Evolutionary conservation across 2,113 vertebrate genomes (phyloP).

Genomic region (Procavia capensis): DNA sequence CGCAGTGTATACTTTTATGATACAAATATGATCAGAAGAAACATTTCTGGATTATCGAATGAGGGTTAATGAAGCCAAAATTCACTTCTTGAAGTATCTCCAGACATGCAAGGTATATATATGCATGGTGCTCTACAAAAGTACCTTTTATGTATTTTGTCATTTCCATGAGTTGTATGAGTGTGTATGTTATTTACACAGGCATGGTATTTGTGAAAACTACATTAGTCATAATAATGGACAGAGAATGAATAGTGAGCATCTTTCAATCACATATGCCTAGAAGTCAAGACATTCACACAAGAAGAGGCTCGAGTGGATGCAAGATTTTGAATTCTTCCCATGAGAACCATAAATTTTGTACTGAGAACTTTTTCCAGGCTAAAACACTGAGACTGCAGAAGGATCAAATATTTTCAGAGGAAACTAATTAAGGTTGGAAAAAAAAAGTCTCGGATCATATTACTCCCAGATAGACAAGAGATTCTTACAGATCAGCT

Average conservation of each 20-base stretch:
- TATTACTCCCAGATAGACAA: background rate
- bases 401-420: background rate
- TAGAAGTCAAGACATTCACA: background rate
- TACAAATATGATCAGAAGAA: too few species aligned
- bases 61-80: too few species aligned
- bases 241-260: accelerated
- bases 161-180: too few species aligned
- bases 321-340: background rate
- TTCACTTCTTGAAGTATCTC: too few species aligned
- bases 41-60: too few species aligned
- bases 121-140: too few species aligned
- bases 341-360: background rate
- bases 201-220: too few species aligned
- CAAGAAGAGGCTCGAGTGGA: accelerated
- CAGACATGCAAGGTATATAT: too few species aligned
- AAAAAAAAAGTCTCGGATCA: background rate
- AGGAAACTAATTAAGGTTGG: background rate
- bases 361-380: background rate
- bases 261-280: background rate
- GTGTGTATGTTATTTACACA: too few species aligned
- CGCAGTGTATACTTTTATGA: too few species aligned
- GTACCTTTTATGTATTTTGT: too few species aligned
- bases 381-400: background rate
- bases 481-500: accelerated
- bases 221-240: background rate